Evolutionary conservation across 2,888 invertebrate genomes (phyloP).

Genomic region (Watsonalla cultraria): DNA sequence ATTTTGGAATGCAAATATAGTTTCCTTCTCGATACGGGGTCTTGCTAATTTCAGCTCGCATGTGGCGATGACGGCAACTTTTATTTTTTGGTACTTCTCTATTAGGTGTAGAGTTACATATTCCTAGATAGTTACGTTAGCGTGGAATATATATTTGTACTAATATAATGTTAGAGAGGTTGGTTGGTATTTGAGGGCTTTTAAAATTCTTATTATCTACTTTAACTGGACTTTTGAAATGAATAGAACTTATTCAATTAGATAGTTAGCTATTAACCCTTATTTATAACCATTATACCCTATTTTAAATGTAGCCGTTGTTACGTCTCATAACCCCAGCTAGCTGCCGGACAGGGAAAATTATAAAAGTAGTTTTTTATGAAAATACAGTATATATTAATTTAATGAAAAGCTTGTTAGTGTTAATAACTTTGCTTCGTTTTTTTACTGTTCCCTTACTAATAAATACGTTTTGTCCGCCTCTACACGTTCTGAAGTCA

Average conservation of each 20-base stretch:
- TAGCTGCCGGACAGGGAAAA: too few species aligned
- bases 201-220: neutral
- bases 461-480: slow-evolving; percentile 4
- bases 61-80: slow-evolving; percentile 59
- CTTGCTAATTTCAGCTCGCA: slow-evolving; percentile 61
- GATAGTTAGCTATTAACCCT: too few species aligned
- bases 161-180: too few species aligned
- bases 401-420: too few species aligned
- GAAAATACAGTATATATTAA: too few species aligned
- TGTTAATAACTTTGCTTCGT: too few species aligned
- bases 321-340: too few species aligned
- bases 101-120: slow-evolving; percentile 35
- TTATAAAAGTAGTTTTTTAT: too few species aligned
- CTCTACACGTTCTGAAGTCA: slow-evolving; percentile 31
- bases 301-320: too few species aligned
- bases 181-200: too few species aligned
- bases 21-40: slow-evolving; percentile 40
- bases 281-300: neutral
- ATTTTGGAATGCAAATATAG: slow-evolving; percentile 32
- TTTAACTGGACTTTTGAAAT: neutral
- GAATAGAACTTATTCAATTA: slow-evolving; percentile 8
- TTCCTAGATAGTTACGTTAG: slow-evolving; percentile 10
- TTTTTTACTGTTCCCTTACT: too few species aligned
- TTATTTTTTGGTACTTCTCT: slow-evolving; percentile 55
- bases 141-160: neutral